Evolutionary conservation across 2,797 vertebrate species (phyloP), one percentile per base, ranked within the genome.

Genomic region (Emys orbicularis): DNA sequence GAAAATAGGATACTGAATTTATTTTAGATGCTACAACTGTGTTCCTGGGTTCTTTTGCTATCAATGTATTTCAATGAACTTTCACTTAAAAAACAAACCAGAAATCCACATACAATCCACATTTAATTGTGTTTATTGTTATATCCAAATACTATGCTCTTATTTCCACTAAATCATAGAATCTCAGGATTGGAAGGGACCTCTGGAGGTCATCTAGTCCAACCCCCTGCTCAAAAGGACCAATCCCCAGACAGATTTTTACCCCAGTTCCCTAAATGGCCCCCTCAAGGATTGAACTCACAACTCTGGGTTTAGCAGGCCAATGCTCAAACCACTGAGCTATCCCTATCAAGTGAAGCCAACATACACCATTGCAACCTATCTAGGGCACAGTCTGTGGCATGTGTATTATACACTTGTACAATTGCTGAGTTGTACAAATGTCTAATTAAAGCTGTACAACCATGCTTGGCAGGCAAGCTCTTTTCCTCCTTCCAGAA

Each of bases 1-100:
- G 65, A 84, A 68, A 84, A 94, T 37, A 57, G 81, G 56, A 76
- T 44, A 47, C 41, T 61, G 56, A 87, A 29, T 90, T 94, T 95
- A 49, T 92, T 83, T 49, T 54, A 59, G 77, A 11, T 2, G 79
- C 91, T 80, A 85, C 29, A 21, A 8, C 5, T 41, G 41, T 74
- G 11, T 74, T 11, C 23, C 44, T 23, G 27, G 41, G 37, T 44
- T 23, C 41, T 86, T 90, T 84, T 49, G 15, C 1, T 52, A 8
- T 52, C n/a, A 54, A 25, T 10, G 5, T 85, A 19, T 79, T 86
- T 53, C 29, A 72, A 47, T 61, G 53, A 52, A 34, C 37, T 86
- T 86, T 52, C 53, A 79, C 25, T 89, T 52, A 84, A 80, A 12
- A 72, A 74, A 84, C 23, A 27, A 72, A 25, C 41, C 50, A 37